Base-by-base conservation (phyloP, 1,140 invertebrate species). In the Atta cephalotes region DNA sequence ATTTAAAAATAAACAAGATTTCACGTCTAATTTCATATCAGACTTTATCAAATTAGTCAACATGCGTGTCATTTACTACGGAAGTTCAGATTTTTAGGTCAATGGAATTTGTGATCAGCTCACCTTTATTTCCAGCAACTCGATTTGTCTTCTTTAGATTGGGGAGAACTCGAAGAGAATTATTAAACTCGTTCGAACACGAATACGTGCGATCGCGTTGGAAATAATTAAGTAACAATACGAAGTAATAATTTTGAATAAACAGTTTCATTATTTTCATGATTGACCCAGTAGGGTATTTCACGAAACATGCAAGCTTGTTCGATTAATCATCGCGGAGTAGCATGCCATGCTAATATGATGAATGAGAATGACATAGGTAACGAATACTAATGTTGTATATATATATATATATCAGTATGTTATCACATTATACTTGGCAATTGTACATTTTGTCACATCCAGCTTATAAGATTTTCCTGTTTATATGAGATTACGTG, bases 41-140 rank as follows among this genome's bases (percentile, higher is more conserved):
- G 28, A 16, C 10, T 58, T 71, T 14, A 16, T 28, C 3, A 39
- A 14, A 16, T 25, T 74, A 63, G 63, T 85, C 60, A 65, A 85
- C 39, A 7, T 72, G 35, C 53, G 45, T 21, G 31, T 63, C 45
- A 56, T 28, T 45, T 18, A 49, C 45, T 70, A 70, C 39, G 39
- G n/a, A 25, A 70, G 14, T 31, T 51, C 28, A 53, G 45, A 51
- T 85, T 82, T 85, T 85, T 77, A 85, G 81, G 58, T 85, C 71
- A 85, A 51, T 2, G 18, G 3, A 16, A 18, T 51, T 63, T 63
- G 35, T 85, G 58, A 71, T 25, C 81, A 77, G 45, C 28, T 63
- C 49, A 28, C 49, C 58, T 85, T 85, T 77, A 77, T 65, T 39
- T 63, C 21, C 16, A 25, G 12, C 25, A 35, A 39, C 77, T 66